Percentiles rank a stretch among this genome's conserved stretches.
These are phyloP conservation scores for Fissipunctia ypsillon DNA, from an alignment of 2,888 invertebrate species.

Conservation along the genomic window DNA sequence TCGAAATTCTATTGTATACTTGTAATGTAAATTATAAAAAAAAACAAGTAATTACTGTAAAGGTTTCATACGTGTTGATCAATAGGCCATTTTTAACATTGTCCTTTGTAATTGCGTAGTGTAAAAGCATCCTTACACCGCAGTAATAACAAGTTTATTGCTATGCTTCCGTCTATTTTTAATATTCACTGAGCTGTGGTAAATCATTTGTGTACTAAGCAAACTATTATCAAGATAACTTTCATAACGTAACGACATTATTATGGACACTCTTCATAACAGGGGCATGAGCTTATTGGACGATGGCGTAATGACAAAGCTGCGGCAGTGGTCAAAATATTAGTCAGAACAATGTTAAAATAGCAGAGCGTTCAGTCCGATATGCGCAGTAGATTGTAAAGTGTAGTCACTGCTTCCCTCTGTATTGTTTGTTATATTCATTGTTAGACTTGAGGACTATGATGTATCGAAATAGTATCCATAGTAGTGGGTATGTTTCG, in stretches of 20 bases:
- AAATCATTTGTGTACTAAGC: conserved; percentile 16
- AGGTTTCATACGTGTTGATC: too few relatives aligned
- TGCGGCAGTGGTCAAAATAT: background rate
- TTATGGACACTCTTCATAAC: background rate
- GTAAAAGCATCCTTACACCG: background rate
- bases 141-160: conserved; percentile 22
- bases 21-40: too few relatives aligned
- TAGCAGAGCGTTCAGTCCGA: background rate
- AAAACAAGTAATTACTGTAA: too few relatives aligned
- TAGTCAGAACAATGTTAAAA: background rate
- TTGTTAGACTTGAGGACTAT: background rate
- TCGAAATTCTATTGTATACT: too few relatives aligned
- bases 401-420: background rate
- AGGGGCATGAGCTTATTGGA: background rate
- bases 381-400: background rate
- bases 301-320: background rate
- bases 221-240: conserved; percentile 13
- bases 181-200: conserved; percentile 19
- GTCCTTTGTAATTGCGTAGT: too few relatives aligned
- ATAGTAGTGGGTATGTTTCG: too few relatives aligned
- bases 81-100: too few relatives aligned
- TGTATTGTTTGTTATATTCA: too few relatives aligned
- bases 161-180: conserved; percentile 8
- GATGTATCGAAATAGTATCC: too few relatives aligned
- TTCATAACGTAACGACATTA: background rate